Base-by-base conservation (phyloP, 2,113 vertebrate genomes). In the Sapajus apella region DNA sequence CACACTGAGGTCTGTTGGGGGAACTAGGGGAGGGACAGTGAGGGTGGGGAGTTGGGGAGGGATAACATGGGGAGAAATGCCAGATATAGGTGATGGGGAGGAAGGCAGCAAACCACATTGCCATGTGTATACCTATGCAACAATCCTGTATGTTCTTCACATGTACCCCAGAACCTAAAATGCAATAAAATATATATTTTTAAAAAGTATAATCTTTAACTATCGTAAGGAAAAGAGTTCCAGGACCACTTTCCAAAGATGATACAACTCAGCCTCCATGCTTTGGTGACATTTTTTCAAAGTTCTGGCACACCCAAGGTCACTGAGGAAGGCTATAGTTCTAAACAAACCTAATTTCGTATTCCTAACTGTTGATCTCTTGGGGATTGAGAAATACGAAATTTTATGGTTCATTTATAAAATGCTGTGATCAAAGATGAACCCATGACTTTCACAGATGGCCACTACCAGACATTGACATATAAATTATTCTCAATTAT, bases 341-440 rank as follows among this genome's bases (percentile, higher is more conserved):
- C 43, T 45, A 75, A 79, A 55, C 47, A 90, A 87, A 21, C 18
- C 12, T 92, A 90, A 55, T 87, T 96, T 73, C 80, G 50, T 90
- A 55, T 84, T 91, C 70, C 80, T 95, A 52, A 86, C 73, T 83
- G 47, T 70, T 85, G n/a, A 14, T 52, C n/a, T 72, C 55, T 68
- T 93, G 52, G 55, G 45, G 75, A 83, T 13, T 87, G 84, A 87
- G 50, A 96, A 90, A n/a, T 73, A 87, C 14, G 27, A n/a, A 79
- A 73, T 91, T 55, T 32, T 92, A 2, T 66, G 87, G 68, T 75
- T 96, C 61, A 56, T 90, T 90, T 92, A 92, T 88, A 80, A 79
- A 91, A 87, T 64, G 58, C 47, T 83, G 30, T 47, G 68, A 90
- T 92, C 76, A 87, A 37, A 84, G 58, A 21, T 73, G 75, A 95